Evolutionary conservation across 2,888 invertebrate species (phyloP).

Genomic region (Polydesmus complanatus): DNA sequence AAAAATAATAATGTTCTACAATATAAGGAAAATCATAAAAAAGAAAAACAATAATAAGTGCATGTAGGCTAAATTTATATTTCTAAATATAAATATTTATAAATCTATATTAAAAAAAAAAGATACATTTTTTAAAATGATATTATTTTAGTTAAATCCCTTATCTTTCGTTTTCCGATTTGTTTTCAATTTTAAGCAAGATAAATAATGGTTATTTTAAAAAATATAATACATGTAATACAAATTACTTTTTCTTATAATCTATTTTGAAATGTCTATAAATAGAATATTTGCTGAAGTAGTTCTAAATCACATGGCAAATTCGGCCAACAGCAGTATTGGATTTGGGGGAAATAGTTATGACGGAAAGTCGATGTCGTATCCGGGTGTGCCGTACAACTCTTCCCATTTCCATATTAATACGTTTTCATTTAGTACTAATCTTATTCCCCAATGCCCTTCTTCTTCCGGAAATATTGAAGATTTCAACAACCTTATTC

Average conservation of each 20-base stretch:
- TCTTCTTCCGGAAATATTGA: not conserved
- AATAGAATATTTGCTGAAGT: not conserved
- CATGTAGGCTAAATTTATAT: no score
- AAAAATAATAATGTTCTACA: no score
- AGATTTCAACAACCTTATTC: not conserved
- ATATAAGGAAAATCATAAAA: no score
- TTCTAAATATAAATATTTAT: no score
- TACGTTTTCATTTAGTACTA: no score
- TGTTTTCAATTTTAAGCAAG: not conserved
- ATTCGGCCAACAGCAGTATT: not conserved
- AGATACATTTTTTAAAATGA: no score
- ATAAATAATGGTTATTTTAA: not conserved
- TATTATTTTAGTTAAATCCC: no score
- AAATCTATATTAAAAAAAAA: no score
- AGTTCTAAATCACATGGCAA: not conserved
- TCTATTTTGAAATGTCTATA: no score
- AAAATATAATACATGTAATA: not conserved
- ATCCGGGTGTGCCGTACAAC: not conserved
- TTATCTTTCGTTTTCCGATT: no score
- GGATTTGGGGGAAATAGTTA: not conserved
- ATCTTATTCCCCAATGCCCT: not conserved
- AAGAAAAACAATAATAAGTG: no score
- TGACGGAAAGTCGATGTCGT: not conserved
- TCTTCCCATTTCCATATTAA: not conserved
- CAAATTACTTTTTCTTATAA: no score